Percentiles rank a stretch among this genome's conserved stretches.
Conservation (phyloP, 1,140 invertebrate genomes). For the Colletes gigas region DNA sequence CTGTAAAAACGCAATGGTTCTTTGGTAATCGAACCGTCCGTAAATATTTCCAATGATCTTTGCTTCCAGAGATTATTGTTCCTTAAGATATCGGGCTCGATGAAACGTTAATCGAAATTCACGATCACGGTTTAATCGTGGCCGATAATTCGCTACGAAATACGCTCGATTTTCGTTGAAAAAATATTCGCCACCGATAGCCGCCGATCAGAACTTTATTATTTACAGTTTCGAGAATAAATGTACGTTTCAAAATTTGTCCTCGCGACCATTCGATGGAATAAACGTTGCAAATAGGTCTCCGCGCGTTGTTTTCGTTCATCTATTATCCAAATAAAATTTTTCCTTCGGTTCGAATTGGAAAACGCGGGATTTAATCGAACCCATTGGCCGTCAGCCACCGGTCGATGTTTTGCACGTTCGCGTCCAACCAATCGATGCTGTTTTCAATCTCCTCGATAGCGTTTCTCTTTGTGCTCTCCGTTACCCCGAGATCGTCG, state of each 20-base stretch:
- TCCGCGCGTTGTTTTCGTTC: too few species aligned
- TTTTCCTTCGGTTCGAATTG: background rate
- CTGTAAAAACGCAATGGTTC: too few species aligned
- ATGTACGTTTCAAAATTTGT: too few species aligned
- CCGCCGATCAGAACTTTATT: too few species aligned
- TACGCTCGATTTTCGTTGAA: background rate
- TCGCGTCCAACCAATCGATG: slow-evolving; percentile 24
- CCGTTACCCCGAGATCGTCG: background rate
- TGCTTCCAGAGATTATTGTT: background rate
- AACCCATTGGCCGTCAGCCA: slow-evolving; percentile 12
- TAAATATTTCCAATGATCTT: too few species aligned
- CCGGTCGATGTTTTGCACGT: slow-evolving; percentile 14
- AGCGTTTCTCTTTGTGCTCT: slow-evolving; percentile 8
- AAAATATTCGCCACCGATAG: background rate
- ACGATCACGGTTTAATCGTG: background rate
- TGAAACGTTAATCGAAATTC: background rate
- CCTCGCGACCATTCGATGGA: too few species aligned
- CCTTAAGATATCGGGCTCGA: background rate
- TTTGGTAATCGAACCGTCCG: too few species aligned
- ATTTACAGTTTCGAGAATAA: too few species aligned
- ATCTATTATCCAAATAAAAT: too few species aligned
- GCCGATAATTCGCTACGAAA: background rate
- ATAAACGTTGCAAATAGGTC: too few species aligned
- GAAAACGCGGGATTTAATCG: background rate
- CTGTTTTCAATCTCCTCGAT: slow-evolving; percentile 39